These are phyloP conservation scores for Calyptommatus sinebrachiatus DNA, from an alignment of 2,113 vertebrate species.

Conservation along the genomic window DNA sequence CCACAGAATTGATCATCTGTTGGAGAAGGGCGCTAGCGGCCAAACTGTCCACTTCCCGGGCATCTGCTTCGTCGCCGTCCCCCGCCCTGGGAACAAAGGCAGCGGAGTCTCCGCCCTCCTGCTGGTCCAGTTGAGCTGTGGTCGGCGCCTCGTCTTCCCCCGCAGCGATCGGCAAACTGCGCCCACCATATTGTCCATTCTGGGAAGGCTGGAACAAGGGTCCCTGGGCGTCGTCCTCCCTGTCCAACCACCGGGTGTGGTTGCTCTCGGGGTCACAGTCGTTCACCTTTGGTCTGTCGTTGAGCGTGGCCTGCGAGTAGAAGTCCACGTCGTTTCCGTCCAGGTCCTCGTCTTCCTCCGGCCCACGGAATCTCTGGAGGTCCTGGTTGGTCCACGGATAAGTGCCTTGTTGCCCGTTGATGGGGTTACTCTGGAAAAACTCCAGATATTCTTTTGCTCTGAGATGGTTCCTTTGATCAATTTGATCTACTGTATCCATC, in stretches of 20 bases:
- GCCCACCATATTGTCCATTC: constrained; percentile 80
- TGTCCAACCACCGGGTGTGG: constrained; percentile 70
- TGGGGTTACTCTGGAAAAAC: constrained; percentile 91
- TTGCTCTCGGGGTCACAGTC: constrained; percentile 72
- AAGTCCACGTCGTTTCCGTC: constrained; percentile 77
- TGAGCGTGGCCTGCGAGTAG: constrained; percentile 66
- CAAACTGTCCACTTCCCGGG: constrained; percentile 67
- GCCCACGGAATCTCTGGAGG: constrained; percentile 70
- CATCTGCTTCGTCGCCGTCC: constrained; percentile 72
- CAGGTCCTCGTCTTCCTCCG: constrained; percentile 82
- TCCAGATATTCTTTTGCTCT: constrained; percentile 95
- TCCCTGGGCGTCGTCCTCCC: constrained; percentile 65
- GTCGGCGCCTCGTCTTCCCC: constrained; percentile 70
- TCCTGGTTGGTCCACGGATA: constrained; percentile 73
- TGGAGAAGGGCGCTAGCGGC: constrained; percentile 92
- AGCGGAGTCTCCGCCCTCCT: constrained; percentile 68
- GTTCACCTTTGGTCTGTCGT: constrained; percentile 67
- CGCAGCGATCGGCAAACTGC: constrained; percentile 61
- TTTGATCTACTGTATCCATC: constrained; percentile 75
- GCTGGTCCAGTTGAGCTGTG: constrained; percentile 65
- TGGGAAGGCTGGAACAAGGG: constrained; percentile 80
- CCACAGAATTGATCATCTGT: constrained; percentile 92
- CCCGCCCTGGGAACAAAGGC: constrained; percentile 56
- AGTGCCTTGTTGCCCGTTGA: constrained; percentile 73
- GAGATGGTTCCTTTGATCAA: constrained; percentile 87